These are phyloP conservation scores for Drosophila parabipectinata DNA, from an alignment of 1,140 invertebrate genomes.

Conservation along the genomic window DNA sequence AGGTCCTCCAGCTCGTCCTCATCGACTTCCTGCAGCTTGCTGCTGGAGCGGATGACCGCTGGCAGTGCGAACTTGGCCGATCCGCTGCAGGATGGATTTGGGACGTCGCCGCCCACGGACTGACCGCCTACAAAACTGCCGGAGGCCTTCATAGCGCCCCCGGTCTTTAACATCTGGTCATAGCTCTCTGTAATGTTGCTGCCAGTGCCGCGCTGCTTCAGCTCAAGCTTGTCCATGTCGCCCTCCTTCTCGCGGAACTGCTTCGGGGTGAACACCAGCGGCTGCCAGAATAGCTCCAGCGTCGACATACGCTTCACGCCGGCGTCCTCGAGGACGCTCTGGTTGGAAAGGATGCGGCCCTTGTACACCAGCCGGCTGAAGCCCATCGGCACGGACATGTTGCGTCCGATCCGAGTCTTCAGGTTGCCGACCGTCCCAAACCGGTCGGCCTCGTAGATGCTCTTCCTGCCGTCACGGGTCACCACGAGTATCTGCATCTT, in stretches of 20 bases:
- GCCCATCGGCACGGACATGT: slow-evolving; percentile 60
- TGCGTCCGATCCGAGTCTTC: slow-evolving; percentile 55
- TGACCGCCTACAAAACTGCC: background rate
- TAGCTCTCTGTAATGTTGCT: slow-evolving; percentile 17
- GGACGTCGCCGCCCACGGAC: background rate
- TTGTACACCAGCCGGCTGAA: slow-evolving; percentile 66
- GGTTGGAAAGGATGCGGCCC: slow-evolving; percentile 46
- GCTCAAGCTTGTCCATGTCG: slow-evolving; percentile 52
- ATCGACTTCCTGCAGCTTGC: slow-evolving; percentile 8
- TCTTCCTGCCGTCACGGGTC: slow-evolving; percentile 60
- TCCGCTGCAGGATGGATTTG: background rate
- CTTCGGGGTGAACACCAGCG: slow-evolving; percentile 55
- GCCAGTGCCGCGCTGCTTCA: slow-evolving; percentile 14
- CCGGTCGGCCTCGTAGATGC: slow-evolving; percentile 57
- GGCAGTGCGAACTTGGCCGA: background rate
- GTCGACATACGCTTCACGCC: slow-evolving; percentile 62
- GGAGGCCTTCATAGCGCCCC: background rate
- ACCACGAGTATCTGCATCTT: slow-evolving; percentile 56
- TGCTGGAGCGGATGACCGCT: background rate
- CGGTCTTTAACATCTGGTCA: slow-evolving; percentile 20
- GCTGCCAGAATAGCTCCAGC: slow-evolving; percentile 60
- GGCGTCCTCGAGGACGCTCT: slow-evolving; percentile 50
- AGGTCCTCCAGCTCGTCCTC: slow-evolving; percentile 26
- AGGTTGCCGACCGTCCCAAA: slow-evolving; percentile 51
- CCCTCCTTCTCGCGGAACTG: slow-evolving; percentile 54